phyloP scores from a whole-genome alignment of 2,797 vertebrate species.

The Micropoecilia bifurca region DNA sequence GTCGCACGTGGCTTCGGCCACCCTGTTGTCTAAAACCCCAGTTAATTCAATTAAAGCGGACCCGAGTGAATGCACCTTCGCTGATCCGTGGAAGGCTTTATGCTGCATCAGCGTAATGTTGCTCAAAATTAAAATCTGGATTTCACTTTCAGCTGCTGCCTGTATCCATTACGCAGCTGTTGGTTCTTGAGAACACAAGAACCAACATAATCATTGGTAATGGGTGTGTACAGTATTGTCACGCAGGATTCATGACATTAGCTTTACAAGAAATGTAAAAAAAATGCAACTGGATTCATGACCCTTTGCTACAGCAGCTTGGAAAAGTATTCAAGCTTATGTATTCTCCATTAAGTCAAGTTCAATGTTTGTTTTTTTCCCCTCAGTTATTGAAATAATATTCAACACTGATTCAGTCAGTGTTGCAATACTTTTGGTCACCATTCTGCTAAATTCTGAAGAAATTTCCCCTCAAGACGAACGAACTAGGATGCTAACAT shows the following conservation, averaged over 20 bases:
- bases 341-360: not conserved
- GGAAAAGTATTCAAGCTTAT: not conserved
- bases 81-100: conserved; percentile 21
- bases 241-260: not conserved
- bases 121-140: not conserved
- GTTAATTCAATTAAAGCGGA: conserved; percentile 63
- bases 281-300: not conserved
- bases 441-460: not conserved
- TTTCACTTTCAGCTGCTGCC: not conserved
- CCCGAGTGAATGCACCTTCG: conserved; percentile 38
- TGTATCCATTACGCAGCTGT: not conserved
- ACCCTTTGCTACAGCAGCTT: not conserved
- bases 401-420: not conserved
- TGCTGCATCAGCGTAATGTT: conserved; percentile 9
- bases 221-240: not conserved
- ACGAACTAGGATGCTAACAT: not conserved
- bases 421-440: not conserved
- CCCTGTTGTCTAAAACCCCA: conserved; percentile 30
- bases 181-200: not conserved
- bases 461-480: not conserved
- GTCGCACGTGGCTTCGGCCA: conserved; percentile 35
- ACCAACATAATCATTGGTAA: not conserved
- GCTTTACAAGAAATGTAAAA: not conserved
- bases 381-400: not conserved
- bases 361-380: not conserved